These are phyloP conservation scores for Habropoda laboriosa DNA, from an alignment of 1,140 invertebrate genomes.

Conservation along the genomic window DNA sequence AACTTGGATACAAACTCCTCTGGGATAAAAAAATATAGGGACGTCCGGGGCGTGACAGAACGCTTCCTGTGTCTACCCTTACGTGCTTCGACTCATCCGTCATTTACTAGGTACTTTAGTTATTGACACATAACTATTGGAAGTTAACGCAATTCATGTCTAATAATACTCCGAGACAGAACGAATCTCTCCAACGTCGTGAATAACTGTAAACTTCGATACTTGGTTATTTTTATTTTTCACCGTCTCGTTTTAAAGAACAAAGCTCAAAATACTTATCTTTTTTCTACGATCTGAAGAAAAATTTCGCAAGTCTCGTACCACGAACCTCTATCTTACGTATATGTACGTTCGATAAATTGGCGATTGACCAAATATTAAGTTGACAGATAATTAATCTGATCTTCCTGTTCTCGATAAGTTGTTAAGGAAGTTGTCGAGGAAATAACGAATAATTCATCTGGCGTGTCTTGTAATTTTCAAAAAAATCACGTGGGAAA, in stretches of 20 bases:
- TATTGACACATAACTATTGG: not conserved
- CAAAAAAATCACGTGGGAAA: not conserved
- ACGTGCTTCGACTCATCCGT: not conserved
- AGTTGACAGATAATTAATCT: too few relatives aligned
- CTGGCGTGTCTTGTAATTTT: not conserved
- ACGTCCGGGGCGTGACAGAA: too few relatives aligned
- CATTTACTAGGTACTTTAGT: not conserved
- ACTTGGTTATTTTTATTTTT: constrained; percentile 2
- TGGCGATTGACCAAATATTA: too few relatives aligned
- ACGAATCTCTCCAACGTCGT: not conserved
- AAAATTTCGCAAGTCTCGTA: too few relatives aligned
- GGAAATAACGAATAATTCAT: too few relatives aligned
- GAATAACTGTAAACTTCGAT: not conserved
- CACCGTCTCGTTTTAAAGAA: not conserved
- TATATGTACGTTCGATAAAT: too few relatives aligned
- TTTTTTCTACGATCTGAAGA: not conserved
- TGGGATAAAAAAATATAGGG: too few relatives aligned
- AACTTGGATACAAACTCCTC: not conserved
- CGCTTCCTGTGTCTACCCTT: not conserved
- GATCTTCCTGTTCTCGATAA: too few relatives aligned
- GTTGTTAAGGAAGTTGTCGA: too few relatives aligned
- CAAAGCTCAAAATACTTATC: not conserved
- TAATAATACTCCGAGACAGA: not conserved
- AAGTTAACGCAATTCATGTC: not conserved
- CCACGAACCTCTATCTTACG: too few relatives aligned